These are phyloP conservation scores for Scolanthus callimorphus DNA, from an alignment of 92 coral and sea anemone species.

Conservation along the genomic window DNA sequence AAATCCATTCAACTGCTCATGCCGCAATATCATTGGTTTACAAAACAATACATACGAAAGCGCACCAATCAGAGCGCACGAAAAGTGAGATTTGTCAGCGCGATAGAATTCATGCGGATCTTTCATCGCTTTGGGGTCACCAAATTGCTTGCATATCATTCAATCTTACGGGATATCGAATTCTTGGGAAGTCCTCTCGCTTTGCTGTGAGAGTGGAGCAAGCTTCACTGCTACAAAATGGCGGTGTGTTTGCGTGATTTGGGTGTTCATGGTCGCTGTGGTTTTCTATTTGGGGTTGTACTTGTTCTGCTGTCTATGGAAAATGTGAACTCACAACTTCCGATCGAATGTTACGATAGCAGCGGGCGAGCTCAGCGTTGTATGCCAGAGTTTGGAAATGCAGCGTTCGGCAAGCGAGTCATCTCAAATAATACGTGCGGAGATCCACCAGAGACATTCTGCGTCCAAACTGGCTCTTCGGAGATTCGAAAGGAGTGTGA, in stretches of 20 bases:
- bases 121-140: conserved; percentile 27
- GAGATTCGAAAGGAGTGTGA: conserved; percentile 79
- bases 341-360: conserved; percentile 46
- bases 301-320: conserved; percentile 4
- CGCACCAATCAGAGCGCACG: conserved; percentile 48
- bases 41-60: not conserved
- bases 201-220: conserved; percentile 19
- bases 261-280: not conserved
- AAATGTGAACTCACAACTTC: conserved; percentile 3
- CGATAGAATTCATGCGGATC: no score
- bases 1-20: conserved; percentile 73
- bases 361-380: conserved; percentile 53
- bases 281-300: not conserved
- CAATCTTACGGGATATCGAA: conserved; percentile 9
- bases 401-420: conserved; percentile 76
- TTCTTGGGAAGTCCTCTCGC: conserved; percentile 16
- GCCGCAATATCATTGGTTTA: conserved; percentile 54
- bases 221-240: conserved; percentile 20
- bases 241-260: conserved; percentile 2
- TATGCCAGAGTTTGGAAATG: conserved; percentile 93
- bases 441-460: conserved; percentile 71
- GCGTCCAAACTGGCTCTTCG: conserved; percentile 85
- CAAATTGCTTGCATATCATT: conserved; percentile 43
- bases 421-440: conserved; percentile 94
- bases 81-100: conserved; percentile 31